Percentiles rank a stretch among this genome's conserved stretches.
These are phyloP conservation scores for Rutpela maculata DNA, from an alignment of 2,888 invertebrate species.

Conservation along the genomic window DNA sequence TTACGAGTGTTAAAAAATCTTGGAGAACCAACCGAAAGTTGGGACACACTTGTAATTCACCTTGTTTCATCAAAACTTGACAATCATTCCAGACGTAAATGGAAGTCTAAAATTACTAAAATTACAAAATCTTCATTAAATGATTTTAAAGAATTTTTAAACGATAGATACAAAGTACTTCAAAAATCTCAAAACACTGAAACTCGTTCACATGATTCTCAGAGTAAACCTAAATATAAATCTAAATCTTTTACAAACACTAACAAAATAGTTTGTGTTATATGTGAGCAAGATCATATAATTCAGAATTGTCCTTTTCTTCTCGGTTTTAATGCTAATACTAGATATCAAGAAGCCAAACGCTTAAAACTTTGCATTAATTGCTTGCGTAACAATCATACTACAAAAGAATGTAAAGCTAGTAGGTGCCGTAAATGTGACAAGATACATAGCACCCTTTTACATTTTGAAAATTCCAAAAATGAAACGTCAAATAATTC, in stretches of 20 bases:
- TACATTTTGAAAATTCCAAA: constrained; percentile 30
- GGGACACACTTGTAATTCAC: constrained; percentile 34
- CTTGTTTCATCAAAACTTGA: constrained; percentile 35
- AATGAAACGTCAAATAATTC: background rate
- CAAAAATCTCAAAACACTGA: constrained; percentile 15
- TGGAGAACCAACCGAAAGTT: constrained; percentile 37
- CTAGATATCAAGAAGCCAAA: constrained; percentile 29
- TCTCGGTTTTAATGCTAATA: background rate
- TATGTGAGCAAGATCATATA: constrained; percentile 27
- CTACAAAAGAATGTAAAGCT: constrained; percentile 14
- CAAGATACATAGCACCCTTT: constrained; percentile 26
- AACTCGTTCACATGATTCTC: background rate
- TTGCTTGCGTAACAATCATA: constrained; percentile 27
- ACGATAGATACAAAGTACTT: constrained; percentile 32
- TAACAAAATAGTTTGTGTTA: constrained; percentile 14
- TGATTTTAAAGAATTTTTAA: constrained; percentile 36
- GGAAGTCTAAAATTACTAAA: constrained; percentile 29
- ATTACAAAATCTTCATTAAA: constrained; percentile 35
- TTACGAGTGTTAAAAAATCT: constrained; percentile 31
- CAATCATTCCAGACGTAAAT: constrained; percentile 20
- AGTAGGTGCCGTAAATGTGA: constrained; percentile 37
- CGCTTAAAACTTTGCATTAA: constrained; percentile 31
- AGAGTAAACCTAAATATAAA: constrained; percentile 23
- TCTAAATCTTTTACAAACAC: constrained; percentile 33
- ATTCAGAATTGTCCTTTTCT: constrained; percentile 36